phyloP scores from a whole-genome alignment of 2,113 vertebrate genomes.

The Neoarius graeffei region DNA sequence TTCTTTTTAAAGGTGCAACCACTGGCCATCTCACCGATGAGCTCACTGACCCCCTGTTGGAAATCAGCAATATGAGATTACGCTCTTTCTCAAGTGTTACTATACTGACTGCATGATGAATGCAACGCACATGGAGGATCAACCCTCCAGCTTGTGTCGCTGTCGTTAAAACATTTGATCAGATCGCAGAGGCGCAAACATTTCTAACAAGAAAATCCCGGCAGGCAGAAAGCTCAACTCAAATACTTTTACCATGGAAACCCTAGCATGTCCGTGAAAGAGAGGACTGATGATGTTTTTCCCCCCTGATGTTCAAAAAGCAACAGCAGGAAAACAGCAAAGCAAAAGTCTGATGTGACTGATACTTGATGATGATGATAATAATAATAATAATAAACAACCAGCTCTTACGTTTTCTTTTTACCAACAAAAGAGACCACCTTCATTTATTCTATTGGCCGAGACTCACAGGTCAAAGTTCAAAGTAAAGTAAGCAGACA shows the following conservation, averaged over 20 bases:
- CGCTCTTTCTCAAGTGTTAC: neutral
- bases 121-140: neutral
- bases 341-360: neutral
- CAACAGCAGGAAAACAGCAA: neutral
- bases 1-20: slow-evolving; percentile 72
- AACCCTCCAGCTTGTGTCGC: neutral
- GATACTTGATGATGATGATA: neutral
- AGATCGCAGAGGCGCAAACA: neutral
- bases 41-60: slow-evolving; percentile 66
- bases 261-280: neutral
- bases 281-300: neutral
- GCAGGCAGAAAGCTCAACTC: neutral
- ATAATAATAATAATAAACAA: neutral
- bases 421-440: neutral
- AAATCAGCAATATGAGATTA: slow-evolving; percentile 17
- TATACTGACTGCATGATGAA: neutral
- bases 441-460: neutral
- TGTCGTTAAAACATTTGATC: neutral
- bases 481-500: neutral
- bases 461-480: neutral
- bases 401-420: neutral
- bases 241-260: neutral
- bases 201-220: neutral
- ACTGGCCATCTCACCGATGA: slow-evolving; percentile 68
- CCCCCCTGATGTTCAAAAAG: neutral